These are phyloP conservation scores for Junonia oenone DNA, from an alignment of 2,888 invertebrate species.

Conservation along the genomic window DNA sequence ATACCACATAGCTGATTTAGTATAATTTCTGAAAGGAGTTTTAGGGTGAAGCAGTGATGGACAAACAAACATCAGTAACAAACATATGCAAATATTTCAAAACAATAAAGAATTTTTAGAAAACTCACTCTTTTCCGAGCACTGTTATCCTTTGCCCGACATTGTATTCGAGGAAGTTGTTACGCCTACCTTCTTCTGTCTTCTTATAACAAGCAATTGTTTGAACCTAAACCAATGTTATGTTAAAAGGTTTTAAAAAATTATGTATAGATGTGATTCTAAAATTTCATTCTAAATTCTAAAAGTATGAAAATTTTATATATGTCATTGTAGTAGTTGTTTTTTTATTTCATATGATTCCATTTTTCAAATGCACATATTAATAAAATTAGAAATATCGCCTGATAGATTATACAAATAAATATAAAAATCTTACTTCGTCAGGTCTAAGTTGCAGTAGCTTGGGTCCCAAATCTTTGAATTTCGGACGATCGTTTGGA, in stretches of 20 bases:
- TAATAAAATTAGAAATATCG: too few relatives aligned
- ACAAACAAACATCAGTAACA: background rate
- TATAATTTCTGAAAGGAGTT: slow-evolving; percentile 56
- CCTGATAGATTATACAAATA: too few relatives aligned
- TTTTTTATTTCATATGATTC: too few relatives aligned
- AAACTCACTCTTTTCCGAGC: slow-evolving; percentile 75
- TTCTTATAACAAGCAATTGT: slow-evolving; percentile 80
- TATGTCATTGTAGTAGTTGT: too few relatives aligned
- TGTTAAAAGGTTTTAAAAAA: background rate
- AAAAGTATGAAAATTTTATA: background rate
- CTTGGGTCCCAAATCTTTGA: slow-evolving; percentile 88
- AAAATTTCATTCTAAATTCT: background rate
- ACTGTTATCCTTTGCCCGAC: slow-evolving; percentile 96
- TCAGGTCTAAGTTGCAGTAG: slow-evolving; percentile 94
- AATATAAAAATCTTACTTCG: slow-evolving; percentile 84
- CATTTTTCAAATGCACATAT: too few relatives aligned
- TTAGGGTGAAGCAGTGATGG: slow-evolving; percentile 4
- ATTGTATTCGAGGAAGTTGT: slow-evolving; percentile 89
- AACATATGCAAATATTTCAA: background rate
- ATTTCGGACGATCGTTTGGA: slow-evolving; percentile 91
- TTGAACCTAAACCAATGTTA: slow-evolving; percentile 78
- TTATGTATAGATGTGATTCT: too few relatives aligned
- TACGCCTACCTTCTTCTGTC: slow-evolving; percentile 64
- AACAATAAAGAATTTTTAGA: background rate
- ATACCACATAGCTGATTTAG: slow-evolving; percentile 89